Conservation (phyloP, 2,888 invertebrate species). For the Argynnis bischoffii region DNA sequence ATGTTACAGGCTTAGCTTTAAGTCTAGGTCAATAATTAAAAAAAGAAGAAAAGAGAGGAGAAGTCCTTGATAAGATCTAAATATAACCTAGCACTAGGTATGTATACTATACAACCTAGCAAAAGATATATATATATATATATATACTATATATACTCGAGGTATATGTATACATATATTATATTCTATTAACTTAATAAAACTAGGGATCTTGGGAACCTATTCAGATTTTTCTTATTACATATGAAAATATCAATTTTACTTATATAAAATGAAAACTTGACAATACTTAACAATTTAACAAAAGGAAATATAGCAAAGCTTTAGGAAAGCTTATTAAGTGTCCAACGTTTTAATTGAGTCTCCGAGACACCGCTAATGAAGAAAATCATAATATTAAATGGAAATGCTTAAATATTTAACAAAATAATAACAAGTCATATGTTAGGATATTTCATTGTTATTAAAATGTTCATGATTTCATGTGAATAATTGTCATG, state of each 20-base stretch:
- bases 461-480: not conserved
- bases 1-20: not conserved
- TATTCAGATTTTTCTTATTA: no score
- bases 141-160: no score
- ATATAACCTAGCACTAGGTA: no score
- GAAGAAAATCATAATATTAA: conserved; percentile 6
- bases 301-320: conserved; percentile 8
- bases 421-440: not conserved
- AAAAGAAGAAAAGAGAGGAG: no score
- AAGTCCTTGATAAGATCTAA: no score
- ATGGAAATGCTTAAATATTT: conserved; percentile 2
- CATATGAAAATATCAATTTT: not conserved
- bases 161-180: no score
- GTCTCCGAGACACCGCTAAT: conserved; percentile 10
- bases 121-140: no score
- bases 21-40: no score
- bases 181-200: no score
- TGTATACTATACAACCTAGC: no score
- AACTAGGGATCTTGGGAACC: no score
- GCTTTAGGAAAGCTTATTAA: conserved; percentile 10
- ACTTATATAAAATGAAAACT: not conserved
- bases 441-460: not conserved
- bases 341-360: conserved; percentile 11
- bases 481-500: no score
- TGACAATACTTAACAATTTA: conserved; percentile 13